Conservation (phyloP, 2,113 vertebrate species). For the Mesitornis unicolor region DNA sequence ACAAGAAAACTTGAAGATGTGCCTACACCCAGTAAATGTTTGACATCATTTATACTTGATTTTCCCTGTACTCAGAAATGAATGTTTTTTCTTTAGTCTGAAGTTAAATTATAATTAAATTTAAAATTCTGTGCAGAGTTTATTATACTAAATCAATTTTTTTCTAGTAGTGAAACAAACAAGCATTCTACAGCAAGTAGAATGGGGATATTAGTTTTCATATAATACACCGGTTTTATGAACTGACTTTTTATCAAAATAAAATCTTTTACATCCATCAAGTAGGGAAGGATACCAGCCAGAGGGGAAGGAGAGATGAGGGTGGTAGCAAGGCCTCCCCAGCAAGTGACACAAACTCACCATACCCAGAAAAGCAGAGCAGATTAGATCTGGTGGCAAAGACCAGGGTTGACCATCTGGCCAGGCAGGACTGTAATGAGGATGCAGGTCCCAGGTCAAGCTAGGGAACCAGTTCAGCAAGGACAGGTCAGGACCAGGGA, state of each 20-base stretch:
- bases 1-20: neutral
- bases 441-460: neutral
- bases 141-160: neutral
- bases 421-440: fast-evolving
- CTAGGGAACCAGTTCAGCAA: neutral
- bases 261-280: neutral
- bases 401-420: fast-evolving
- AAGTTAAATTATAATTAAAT: neutral
- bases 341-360: neutral
- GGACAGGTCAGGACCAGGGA: neutral
- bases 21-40: neutral
- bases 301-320: neutral
- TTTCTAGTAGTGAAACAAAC: neutral
- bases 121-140: neutral
- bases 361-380: neutral
- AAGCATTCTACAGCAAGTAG: neutral
- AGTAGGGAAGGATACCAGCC: neutral
- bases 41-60: neutral
- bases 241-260: neutral
- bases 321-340: neutral
- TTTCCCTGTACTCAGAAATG: neutral
- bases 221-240: neutral
- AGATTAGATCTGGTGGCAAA: neutral
- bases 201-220: neutral
- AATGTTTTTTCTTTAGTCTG: neutral